Evolutionary conservation across 2,888 invertebrate genomes (phyloP).

Genomic region (Plemyria rubiginata): DNA sequence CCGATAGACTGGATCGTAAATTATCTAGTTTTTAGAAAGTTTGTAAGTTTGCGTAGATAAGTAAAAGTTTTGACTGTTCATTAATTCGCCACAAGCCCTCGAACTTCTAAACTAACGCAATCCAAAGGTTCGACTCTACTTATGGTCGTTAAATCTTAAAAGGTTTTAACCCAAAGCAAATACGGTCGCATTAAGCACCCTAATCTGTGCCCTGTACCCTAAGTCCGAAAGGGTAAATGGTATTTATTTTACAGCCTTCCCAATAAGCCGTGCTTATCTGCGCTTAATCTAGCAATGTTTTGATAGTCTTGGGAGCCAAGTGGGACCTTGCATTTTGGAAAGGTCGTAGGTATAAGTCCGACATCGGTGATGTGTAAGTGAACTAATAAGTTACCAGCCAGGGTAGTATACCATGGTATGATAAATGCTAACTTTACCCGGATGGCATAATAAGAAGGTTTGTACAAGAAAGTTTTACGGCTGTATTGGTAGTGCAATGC

Average conservation of each 20-base stretch:
- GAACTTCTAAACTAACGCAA: constrained; percentile 13
- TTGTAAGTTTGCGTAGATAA: constrained; percentile 8
- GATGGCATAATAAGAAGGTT: too few species aligned
- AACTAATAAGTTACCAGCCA: neutral
- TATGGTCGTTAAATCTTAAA: constrained; percentile 40
- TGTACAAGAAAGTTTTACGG: too few species aligned
- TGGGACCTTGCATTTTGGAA: neutral
- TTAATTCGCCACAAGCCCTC: constrained; percentile 8
- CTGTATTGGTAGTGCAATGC: too few species aligned
- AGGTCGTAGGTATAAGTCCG: constrained; percentile 1
- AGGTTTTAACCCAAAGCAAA: constrained; percentile 41
- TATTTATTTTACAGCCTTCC: constrained; percentile 42
- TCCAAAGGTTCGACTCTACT: constrained; percentile 27
- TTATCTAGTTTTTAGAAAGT: neutral
- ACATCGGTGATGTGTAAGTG: neutral
- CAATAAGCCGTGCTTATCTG: constrained; percentile 35
- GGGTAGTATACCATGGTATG: too few species aligned
- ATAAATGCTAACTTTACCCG: too few species aligned
- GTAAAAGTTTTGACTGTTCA: constrained; percentile 6
- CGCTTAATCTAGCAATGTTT: constrained; percentile 33
- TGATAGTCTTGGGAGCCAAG: constrained; percentile 6
- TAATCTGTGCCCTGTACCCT: constrained; percentile 34
- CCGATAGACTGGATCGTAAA: neutral
- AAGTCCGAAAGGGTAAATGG: constrained; percentile 41
- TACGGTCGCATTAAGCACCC: constrained; percentile 40